These are phyloP conservation scores for Cydia strobilella DNA, from an alignment of 1,140 invertebrate species.

Conservation along the genomic window DNA sequence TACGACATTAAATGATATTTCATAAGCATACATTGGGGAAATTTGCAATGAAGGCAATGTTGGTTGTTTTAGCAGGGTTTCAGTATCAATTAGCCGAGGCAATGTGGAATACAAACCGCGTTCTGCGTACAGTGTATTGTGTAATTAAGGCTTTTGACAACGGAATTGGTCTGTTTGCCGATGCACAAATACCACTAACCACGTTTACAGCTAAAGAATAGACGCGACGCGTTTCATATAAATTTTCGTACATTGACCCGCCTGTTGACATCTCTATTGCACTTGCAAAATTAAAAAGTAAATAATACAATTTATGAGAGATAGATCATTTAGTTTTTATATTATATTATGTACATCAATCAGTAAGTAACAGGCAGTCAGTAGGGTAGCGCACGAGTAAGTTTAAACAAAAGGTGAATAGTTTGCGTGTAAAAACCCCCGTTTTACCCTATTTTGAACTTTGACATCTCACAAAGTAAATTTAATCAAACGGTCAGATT, in stretches of 20 bases:
- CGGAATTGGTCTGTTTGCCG: neutral
- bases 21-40: too few relatives aligned
- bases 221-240: too few relatives aligned
- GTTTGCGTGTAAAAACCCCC: conserved; percentile 23
- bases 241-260: too few relatives aligned
- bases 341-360: neutral
- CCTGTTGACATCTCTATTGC: too few relatives aligned
- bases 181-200: neutral
- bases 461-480: conserved; percentile 45
- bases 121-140: neutral
- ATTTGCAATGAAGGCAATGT: too few relatives aligned
- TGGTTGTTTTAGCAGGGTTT: neutral
- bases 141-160: conserved; percentile 11
- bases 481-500: conserved; percentile 25
- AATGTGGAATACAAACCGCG: neutral
- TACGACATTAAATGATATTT: too few relatives aligned
- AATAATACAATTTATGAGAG: too few relatives aligned
- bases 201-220: too few relatives aligned
- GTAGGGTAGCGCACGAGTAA: neutral
- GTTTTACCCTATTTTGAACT: conserved; percentile 54
- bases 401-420: conserved; percentile 1
- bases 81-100: neutral
- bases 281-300: neutral
- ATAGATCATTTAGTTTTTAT: neutral
- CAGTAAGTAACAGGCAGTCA: neutral